phyloP scores from a whole-genome alignment of 2,797 vertebrate species.

The Cossypha heuglini region DNA sequence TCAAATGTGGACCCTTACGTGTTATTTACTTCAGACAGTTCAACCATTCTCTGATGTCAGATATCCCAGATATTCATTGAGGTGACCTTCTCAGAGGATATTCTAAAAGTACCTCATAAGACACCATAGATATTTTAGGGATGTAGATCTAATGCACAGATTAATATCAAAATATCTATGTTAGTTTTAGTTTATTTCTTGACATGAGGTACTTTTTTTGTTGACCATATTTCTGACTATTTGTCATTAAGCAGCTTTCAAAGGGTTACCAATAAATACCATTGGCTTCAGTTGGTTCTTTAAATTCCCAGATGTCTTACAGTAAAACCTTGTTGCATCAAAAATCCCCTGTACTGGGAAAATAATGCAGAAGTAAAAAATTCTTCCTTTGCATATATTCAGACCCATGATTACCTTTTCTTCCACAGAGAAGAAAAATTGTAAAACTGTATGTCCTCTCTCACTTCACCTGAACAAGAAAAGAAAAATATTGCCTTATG shows the following conservation, averaged over 20 bases:
- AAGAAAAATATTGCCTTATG: background rate
- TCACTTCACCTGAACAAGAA: background rate
- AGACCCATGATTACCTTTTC: background rate
- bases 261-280: background rate
- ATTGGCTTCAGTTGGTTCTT: background rate
- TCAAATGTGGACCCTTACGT: background rate
- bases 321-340: background rate
- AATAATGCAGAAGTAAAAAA: background rate
- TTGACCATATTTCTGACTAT: background rate
- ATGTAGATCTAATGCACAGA: background rate
- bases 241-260: background rate
- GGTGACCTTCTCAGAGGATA: background rate
- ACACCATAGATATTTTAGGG: background rate
- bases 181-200: background rate
- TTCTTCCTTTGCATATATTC: background rate
- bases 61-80: background rate
- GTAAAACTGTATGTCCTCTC: background rate
- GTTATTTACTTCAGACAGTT: background rate
- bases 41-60: background rate
- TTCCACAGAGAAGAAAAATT: background rate
- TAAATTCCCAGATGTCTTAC: background rate
- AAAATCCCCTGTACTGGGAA: background rate
- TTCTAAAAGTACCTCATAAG: background rate
- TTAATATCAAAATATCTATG: background rate
- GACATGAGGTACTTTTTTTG: background rate